Base-by-base conservation (phyloP, 2,888 invertebrate species). In the Micropterix aruncella region DNA sequence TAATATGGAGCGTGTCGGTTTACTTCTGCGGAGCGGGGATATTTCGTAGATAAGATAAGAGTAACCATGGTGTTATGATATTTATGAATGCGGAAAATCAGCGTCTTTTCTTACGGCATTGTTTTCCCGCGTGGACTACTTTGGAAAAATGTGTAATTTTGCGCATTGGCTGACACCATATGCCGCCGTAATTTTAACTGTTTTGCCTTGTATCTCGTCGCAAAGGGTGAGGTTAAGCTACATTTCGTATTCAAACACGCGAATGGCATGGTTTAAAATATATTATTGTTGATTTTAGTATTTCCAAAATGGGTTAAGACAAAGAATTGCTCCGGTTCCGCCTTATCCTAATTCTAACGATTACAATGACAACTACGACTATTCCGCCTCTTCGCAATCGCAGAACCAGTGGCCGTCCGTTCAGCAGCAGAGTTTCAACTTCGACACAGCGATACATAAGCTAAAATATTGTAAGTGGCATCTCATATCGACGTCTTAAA, bases 291-390 rank as follows among this genome's bases (percentile, higher is more conserved):
- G n/a, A n/a, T n/a, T n/a, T 7, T 12, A 27, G 27, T 27, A 27
- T 27, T 12, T 12, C 27, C 5, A 27, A 7, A 27, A 27, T 27
- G 27, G 27, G 7, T 7, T 27, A 5, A 44, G 47, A 2, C 50
- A 49, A 17, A 19, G 48, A 16, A 44, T 46, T 42, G 18, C 44
- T 9, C 50, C 50, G 4, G 48, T 46, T 1, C 50, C 50, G n/a
- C 46, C 48, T 14, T 50, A 49, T 38, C 47, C 42, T 7, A 48
- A 50, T 37, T 36, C 47, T 17, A 41, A 18, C 9, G 50, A 50
- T 27, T 50, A 50, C 38, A 37, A 19, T 16, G 50, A 50, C 14
- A 43, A 18, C 38, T 17, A 44, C 3, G 47, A 50, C 37, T 47
- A 49, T 36, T 38, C 18, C 16, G 45, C 40, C 3, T 38, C 50